These are phyloP conservation scores for Bombus affinis DNA, from an alignment of 1,140 invertebrate genomes.

Conservation along the genomic window DNA sequence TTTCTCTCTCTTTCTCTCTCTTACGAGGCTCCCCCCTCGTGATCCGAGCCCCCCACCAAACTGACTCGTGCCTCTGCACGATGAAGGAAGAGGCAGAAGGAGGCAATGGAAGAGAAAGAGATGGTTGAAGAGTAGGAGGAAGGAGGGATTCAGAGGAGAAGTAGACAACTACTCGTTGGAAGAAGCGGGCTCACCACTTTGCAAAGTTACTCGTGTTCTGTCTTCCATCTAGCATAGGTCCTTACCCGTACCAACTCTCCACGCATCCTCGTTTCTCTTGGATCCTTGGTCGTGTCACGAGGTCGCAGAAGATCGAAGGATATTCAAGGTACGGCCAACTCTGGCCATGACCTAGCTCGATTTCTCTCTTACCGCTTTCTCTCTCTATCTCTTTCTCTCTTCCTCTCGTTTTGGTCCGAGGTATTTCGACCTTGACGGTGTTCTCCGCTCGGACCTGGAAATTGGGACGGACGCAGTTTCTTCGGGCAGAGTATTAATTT, in stretches of 20 bases:
- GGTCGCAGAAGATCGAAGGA: constrained; percentile 8
- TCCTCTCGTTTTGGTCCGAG: not conserved
- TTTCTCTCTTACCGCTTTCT: not conserved
- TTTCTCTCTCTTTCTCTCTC: not conserved
- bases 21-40: not conserved
- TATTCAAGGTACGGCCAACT: constrained; percentile 35
- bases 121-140: not conserved
- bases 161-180: constrained; percentile 40
- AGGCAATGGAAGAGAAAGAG: not conserved
- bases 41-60: not conserved
- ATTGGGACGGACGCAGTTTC: not conserved
- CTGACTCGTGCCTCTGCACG: constrained; percentile 29
- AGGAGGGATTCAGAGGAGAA: not conserved
- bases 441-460: not conserved
- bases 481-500: not conserved
- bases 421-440: not conserved
- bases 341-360: constrained; percentile 4
- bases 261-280: constrained; percentile 9
- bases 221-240: constrained; percentile 51
- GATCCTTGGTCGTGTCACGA: constrained; percentile 1
- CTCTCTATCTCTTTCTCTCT: not conserved
- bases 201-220: constrained; percentile 58
- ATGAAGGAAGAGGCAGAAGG: constrained; percentile 56
- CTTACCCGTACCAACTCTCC: constrained; percentile 18
- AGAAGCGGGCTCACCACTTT: constrained; percentile 51